phyloP scores from a whole-genome alignment of 1,140 invertebrate species.

The Sminthurides bifidus region DNA sequence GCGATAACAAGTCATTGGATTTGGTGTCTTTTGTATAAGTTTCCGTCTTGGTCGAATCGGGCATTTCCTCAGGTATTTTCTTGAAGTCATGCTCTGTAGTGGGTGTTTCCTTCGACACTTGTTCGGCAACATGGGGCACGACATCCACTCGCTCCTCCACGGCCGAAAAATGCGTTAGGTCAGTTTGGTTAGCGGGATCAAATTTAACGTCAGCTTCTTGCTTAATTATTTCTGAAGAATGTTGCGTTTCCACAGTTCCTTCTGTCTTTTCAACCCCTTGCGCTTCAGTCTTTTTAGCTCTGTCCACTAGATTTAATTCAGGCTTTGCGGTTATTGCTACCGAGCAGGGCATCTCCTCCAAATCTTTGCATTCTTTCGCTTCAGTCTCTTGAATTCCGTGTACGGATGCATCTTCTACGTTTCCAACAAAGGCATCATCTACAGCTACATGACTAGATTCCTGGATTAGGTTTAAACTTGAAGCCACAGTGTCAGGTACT shows the following conservation, averaged over 20 bases:
- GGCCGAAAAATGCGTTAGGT: background rate
- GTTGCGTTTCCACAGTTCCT: background rate
- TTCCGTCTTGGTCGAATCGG: too few relatives aligned
- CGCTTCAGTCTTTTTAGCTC: background rate
- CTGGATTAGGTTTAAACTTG: too few relatives aligned
- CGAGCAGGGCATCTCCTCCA: background rate
- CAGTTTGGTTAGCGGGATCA: background rate
- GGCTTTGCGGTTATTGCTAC: background rate
- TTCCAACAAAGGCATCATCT: too few relatives aligned
- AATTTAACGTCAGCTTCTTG: background rate
- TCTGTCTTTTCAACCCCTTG: background rate
- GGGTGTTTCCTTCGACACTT: background rate
- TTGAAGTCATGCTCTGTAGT: background rate
- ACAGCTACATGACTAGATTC: too few relatives aligned
- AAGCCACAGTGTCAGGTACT: too few relatives aligned
- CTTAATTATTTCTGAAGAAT: background rate
- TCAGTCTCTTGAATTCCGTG: background rate
- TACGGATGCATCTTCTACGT: too few relatives aligned
- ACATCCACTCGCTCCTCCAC: slow-evolving; percentile 5
- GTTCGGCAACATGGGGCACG: background rate
- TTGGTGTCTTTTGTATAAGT: too few relatives aligned
- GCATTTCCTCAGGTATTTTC: too few relatives aligned
- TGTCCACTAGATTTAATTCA: background rate
- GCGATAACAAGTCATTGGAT: too few relatives aligned
- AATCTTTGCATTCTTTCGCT: background rate